Percentiles rank a stretch among this genome's conserved stretches.
Evolutionary conservation across 2,797 vertebrate genomes (phyloP).

Genomic region (Lagodon rhomboides): DNA sequence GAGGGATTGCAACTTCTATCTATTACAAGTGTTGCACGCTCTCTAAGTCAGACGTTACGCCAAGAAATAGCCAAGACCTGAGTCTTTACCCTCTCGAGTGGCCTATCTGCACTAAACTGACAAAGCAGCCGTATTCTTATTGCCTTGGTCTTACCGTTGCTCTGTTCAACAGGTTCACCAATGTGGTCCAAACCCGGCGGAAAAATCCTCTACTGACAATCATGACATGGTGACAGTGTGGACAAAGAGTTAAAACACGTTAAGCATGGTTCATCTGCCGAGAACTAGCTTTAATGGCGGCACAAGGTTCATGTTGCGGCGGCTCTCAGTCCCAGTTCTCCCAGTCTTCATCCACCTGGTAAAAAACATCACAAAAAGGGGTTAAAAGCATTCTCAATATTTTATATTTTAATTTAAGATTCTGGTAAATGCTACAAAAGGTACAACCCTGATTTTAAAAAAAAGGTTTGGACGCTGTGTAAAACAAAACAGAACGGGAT

Average conservation of each 20-base stretch:
- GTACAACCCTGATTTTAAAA: no score
- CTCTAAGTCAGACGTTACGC: slow-evolving; percentile 54
- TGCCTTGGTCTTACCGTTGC: slow-evolving; percentile 64
- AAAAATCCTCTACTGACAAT: slow-evolving; percentile 70
- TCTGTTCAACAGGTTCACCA: slow-evolving; percentile 64
- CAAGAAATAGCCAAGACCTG: slow-evolving; percentile 54
- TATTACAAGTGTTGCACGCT: slow-evolving; percentile 50
- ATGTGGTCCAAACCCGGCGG: slow-evolving; percentile 65
- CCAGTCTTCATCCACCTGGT: slow-evolving; percentile 97
- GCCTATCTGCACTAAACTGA: slow-evolving; percentile 59
- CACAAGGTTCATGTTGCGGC: slow-evolving; percentile 50
- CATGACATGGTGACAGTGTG: slow-evolving; percentile 82
- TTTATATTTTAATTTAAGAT: neutral
- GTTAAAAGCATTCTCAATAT: neutral
- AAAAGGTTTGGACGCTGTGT: no score
- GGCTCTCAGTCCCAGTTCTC: slow-evolving; percentile 95
- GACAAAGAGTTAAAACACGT: slow-evolving; percentile 84
- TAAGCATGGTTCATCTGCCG: slow-evolving; percentile 80
- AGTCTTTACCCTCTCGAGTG: slow-evolving; percentile 40
- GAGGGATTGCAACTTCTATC: slow-evolving; percentile 44
- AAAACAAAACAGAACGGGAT: no score
- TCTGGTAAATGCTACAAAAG: neutral
- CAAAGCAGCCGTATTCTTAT: slow-evolving; percentile 59
- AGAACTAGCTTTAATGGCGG: slow-evolving; percentile 74
- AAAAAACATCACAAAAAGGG: neutral